Base-by-base conservation (phyloP, 2,888 invertebrate genomes). In the Rotaria magnacalcarata region DNA sequence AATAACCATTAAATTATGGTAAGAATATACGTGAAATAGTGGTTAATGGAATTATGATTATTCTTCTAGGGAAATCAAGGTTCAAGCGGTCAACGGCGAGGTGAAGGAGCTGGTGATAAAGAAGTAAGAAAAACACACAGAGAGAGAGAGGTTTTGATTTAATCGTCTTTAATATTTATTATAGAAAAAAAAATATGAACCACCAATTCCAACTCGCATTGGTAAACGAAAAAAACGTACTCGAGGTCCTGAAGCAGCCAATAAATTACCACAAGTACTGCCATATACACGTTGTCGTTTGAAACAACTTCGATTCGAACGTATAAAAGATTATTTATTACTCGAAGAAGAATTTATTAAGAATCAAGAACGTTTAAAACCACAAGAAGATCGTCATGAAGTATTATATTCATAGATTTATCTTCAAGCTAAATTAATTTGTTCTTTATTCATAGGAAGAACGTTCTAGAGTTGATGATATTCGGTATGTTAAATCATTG, bases 321-420 rank as follows among this genome's bases (percentile, higher is more conserved):
- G 99, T 88, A 98, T 99, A 88, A 99, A 99, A 92, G 99, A 99
- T 93, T 99, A 97, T 91, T 92, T 99, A 11, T 92, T 99, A 88
- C 97, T 99, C 97, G 99, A 99, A 91, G 98, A 98, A 91, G 99
- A 99, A 90, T 99, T 99, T 90, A 97, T 99, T 89, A 94, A 96
- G 86, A 99, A 99, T 90, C 98, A 99, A 91, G 98, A 99, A 91
- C 93, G 97, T 87, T 92, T 99, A 43, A 99, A 99, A 92, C 98
- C 99, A 0, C 98, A 99, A 90, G 99, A 99, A 92, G 98, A 99
- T 89, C 97, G 97, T 90, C 97, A 98, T 90, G 99, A 99, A 92
- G 93, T 80, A 80, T 47, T 2, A 47, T n/a, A 67, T 21, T 16
- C 14, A 67, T 21, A 21, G 4, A 54, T 5, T 67, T 67, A 4